phyloP scores from a whole-genome alignment of 1,140 invertebrate genomes.

The Radopholus similis region DNA sequence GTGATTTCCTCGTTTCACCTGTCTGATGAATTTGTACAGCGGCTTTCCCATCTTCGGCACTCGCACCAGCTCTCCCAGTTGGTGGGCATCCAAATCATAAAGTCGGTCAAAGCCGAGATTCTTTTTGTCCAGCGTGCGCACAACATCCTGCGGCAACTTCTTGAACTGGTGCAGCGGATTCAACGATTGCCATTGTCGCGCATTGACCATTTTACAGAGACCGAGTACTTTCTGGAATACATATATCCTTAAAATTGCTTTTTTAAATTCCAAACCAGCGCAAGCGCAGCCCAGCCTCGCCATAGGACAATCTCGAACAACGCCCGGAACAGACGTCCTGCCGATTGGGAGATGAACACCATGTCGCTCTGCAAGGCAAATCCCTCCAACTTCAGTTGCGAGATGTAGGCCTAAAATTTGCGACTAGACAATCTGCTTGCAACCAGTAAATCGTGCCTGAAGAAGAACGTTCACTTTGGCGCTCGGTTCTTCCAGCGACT shows the following conservation, averaged over 20 bases:
- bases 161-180: constrained; percentile 93
- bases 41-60: constrained; percentile 93
- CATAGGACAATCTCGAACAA: constrained; percentile 89
- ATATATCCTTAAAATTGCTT: background rate
- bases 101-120: constrained; percentile 68
- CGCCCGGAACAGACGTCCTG: constrained; percentile 85
- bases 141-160: constrained; percentile 94
- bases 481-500: constrained; percentile 94
- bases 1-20: constrained; percentile 64
- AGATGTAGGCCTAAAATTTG: constrained; percentile 89
- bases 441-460: constrained; percentile 34
- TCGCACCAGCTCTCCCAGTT: constrained; percentile 92
- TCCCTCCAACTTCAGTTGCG: constrained; percentile 93
- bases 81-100: constrained; percentile 91
- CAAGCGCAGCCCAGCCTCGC: constrained; percentile 91
- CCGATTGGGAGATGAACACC: constrained; percentile 98
- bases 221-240: constrained; percentile 74
- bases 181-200: constrained; percentile 93
- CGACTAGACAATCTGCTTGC: constrained; percentile 20
- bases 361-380: constrained; percentile 98
- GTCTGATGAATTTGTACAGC: constrained; percentile 94
- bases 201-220: constrained; percentile 97
- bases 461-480: constrained; percentile 71
- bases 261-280: constrained; percentile 66
- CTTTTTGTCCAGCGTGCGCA: constrained; percentile 98